These are phyloP conservation scores for Gonioctena quinquepunctata DNA, from an alignment of 1,140 invertebrate species.

Conservation along the genomic window DNA sequence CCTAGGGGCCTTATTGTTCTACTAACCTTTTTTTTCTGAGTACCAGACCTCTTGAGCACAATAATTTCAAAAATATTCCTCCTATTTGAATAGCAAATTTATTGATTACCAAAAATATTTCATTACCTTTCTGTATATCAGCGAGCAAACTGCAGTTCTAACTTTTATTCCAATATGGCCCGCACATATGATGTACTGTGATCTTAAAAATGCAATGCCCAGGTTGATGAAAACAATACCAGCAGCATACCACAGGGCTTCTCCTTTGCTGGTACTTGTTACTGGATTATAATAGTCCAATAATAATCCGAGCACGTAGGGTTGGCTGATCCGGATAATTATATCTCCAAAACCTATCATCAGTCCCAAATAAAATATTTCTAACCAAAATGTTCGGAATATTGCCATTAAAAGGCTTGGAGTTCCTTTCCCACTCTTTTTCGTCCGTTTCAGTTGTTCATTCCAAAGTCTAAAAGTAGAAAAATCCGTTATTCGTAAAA, in stretches of 20 bases:
- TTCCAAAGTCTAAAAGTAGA: slow-evolving; percentile 1
- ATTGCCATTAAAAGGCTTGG: slow-evolving; percentile 56
- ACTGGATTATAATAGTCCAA: slow-evolving; percentile 59
- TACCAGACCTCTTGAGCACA: too few relatives aligned
- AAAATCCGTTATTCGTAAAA: too few relatives aligned
- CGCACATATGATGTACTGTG: slow-evolving; percentile 65
- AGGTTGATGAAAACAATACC: slow-evolving; percentile 63
- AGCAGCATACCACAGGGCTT: slow-evolving; percentile 63
- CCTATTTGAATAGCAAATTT: too few relatives aligned
- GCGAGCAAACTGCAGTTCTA: slow-evolving; percentile 65
- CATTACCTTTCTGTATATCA: slow-evolving; percentile 71
- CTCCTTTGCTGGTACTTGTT: slow-evolving; percentile 46
- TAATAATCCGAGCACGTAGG: slow-evolving; percentile 61
- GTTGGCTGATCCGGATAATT: slow-evolving; percentile 49
- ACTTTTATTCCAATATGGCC: slow-evolving; percentile 66
- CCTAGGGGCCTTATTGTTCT: too few relatives aligned
- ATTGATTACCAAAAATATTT: too few relatives aligned
- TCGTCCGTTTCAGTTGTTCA: slow-evolving; percentile 47
- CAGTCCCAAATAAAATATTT: slow-evolving; percentile 48
- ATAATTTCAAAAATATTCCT: too few relatives aligned
- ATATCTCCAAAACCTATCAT: slow-evolving; percentile 44
- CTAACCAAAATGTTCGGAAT: slow-evolving; percentile 54
- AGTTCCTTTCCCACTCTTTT: slow-evolving; percentile 25
- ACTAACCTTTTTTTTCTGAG: too few relatives aligned
- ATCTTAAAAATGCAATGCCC: slow-evolving; percentile 59